Evolutionary conservation across 2,888 invertebrate genomes (phyloP).

Genomic region (Drosophila paracracens): DNA sequence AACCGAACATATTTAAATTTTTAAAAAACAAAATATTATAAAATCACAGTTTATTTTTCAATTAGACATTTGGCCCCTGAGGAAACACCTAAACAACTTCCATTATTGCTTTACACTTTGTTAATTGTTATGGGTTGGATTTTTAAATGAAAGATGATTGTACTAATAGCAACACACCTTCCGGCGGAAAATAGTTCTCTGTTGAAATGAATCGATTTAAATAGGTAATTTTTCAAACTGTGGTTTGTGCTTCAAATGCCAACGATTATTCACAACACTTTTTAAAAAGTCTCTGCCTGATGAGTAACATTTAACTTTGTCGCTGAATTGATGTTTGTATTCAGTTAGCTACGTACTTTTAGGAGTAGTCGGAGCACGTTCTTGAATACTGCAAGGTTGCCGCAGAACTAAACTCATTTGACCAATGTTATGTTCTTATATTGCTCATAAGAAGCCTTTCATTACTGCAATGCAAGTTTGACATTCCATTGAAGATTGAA

Average conservation of each 20-base stretch:
- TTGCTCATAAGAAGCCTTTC: constrained; percentile 84
- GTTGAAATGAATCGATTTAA: not conserved
- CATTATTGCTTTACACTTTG: not conserved
- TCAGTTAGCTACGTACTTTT: constrained; percentile 1
- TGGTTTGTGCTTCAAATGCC: not conserved
- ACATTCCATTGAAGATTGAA: constrained; percentile 33
- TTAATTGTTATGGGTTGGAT: not conserved
- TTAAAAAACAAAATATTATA: not conserved
- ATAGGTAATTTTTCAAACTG: not conserved
- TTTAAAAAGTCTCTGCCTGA: constrained; percentile 10
- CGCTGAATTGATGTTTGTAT: not conserved
- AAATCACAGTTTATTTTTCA: not conserved
- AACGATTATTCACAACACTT: constrained; percentile 5
- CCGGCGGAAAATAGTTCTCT: not conserved
- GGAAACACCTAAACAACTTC: not conserved
- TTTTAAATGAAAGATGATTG: not conserved
- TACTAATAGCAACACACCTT: not conserved
- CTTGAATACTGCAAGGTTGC: constrained; percentile 85
- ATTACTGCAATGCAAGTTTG: constrained; percentile 54
- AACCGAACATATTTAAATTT: not conserved
- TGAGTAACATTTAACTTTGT: not conserved
- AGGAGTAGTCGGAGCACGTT: constrained; percentile 71
- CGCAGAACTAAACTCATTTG: constrained; percentile 85
- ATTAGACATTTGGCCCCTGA: not conserved
- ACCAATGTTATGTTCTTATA: constrained; percentile 85